phyloP scores from a whole-genome alignment of 2,113 vertebrate species.

The Elephantulus edwardii region DNA sequence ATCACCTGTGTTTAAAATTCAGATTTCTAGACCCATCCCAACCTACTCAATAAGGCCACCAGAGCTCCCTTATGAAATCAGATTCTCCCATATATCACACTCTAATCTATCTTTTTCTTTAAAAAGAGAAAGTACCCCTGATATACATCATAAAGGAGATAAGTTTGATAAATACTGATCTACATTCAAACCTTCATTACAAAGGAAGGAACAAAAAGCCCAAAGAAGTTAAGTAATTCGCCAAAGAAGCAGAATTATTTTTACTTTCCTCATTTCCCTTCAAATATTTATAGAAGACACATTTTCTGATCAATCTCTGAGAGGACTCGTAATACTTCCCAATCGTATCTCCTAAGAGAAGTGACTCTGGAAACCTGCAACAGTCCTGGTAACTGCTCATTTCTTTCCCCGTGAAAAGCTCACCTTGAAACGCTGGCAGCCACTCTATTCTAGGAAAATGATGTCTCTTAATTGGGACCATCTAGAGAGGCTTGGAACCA shows the following conservation, averaged over 20 bases:
- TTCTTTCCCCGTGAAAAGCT: conserved; percentile 66
- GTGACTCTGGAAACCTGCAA: conserved; percentile 66
- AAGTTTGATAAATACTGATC: conserved; percentile 35
- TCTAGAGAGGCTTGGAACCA: conserved; percentile 74
- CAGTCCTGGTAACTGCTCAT: conserved; percentile 34
- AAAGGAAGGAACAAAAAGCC: conserved; percentile 36
- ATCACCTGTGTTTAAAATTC: conserved; percentile 28
- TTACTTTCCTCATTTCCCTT: conserved; percentile 56
- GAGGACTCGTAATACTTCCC: conserved; percentile 51
- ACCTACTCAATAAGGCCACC: not conserved
- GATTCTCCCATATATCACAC: not conserved
- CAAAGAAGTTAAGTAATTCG: conserved; percentile 51
- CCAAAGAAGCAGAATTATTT: conserved; percentile 56
- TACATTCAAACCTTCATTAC: not conserved
- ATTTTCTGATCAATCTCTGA: conserved; percentile 55
- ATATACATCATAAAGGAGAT: not conserved
- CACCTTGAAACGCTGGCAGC: conserved; percentile 70
- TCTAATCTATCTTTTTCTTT: not conserved
- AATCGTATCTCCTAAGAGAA: conserved; percentile 66
- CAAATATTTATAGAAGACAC: conserved; percentile 37
- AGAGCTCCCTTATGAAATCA: not conserved
- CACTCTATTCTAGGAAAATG: conserved; percentile 64
- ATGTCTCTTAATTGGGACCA: conserved; percentile 77
- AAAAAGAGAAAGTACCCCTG: not conserved
- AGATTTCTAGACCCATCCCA: not conserved